Evolutionary conservation across 1,140 invertebrate genomes (phyloP).

Genomic region (Calephelis virginiensis): DNA sequence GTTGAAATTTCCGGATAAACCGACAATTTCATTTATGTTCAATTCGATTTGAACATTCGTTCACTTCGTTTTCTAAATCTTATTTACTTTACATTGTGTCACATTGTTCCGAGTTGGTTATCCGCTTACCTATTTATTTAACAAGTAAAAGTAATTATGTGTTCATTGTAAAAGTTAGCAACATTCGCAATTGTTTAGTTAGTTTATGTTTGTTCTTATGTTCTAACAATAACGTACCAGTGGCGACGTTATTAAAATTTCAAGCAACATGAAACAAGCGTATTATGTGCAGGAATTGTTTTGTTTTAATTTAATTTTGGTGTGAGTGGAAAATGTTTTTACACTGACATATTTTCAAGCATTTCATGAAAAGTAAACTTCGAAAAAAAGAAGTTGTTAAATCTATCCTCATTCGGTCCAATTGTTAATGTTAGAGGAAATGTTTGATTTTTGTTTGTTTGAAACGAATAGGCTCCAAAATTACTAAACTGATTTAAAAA

Average conservation of each 20-base stretch:
- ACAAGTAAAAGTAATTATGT: constrained; percentile 14
- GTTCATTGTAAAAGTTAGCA: constrained; percentile 5
- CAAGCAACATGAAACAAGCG: constrained; percentile 6
- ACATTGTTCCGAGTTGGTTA: constrained; percentile 11
- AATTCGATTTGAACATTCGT: constrained; percentile 14
- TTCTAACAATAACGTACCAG: not conserved
- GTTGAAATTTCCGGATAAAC: constrained; percentile 3
- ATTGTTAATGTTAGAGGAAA: no score
- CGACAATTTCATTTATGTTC: constrained; percentile 8
- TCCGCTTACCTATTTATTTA: constrained; percentile 10
- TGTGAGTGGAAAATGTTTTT: not conserved
- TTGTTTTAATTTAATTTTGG: not conserved
- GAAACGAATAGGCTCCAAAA: no score
- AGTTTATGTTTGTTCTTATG: constrained; percentile 5
- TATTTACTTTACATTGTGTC: constrained; percentile 3
- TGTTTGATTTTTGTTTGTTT: no score
- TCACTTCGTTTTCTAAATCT: constrained; percentile 12
- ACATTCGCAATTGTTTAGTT: constrained; percentile 9
- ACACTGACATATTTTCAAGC: not conserved
- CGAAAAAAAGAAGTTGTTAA: no score
- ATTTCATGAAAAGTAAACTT: no score
- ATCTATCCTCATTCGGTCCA: no score
- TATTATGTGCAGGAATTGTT: not conserved
- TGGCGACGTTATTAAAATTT: constrained; percentile 14
- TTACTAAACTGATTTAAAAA: no score